phyloP scores from a whole-genome alignment of 2,888 invertebrate species.

The Drosophila formosana region DNA sequence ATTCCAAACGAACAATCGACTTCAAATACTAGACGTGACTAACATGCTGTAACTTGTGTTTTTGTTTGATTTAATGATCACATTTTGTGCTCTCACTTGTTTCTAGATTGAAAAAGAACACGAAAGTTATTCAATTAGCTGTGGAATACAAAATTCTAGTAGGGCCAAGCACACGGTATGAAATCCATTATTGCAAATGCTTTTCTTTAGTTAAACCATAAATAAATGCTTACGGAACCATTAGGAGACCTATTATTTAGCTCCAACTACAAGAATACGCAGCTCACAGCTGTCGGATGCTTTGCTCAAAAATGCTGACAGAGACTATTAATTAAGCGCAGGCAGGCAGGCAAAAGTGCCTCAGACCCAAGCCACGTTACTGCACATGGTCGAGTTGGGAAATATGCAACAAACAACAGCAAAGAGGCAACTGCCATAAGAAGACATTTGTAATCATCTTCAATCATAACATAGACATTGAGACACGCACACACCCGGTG shows the following conservation, averaged over 20 bases:
- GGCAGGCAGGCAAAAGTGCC: constrained; percentile 25
- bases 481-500: constrained; percentile 55
- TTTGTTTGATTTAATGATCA: constrained; percentile 12
- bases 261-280: constrained; percentile 38
- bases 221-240: constrained; percentile 56
- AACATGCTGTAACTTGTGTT: not conserved
- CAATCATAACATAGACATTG: constrained; percentile 73
- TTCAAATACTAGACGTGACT: not conserved
- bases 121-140: constrained; percentile 28
- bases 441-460: constrained; percentile 78
- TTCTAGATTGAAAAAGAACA: constrained; percentile 3
- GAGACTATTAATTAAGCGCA: constrained; percentile 75
- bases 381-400: constrained; percentile 55
- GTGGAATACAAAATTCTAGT: constrained; percentile 3
- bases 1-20: not conserved
- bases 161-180: constrained; percentile 13
- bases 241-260: constrained; percentile 66
- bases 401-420: constrained; percentile 43
- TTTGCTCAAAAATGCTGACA: constrained; percentile 75
- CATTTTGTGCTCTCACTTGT: constrained; percentile 3
- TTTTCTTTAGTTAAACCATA: constrained; percentile 36
- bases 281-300: constrained; percentile 61
- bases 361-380: constrained; percentile 9
- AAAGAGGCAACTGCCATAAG: constrained; percentile 68
- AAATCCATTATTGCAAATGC: constrained; percentile 30